Conservation (phyloP, 1,140 invertebrate species). For the Mya arenaria region DNA sequence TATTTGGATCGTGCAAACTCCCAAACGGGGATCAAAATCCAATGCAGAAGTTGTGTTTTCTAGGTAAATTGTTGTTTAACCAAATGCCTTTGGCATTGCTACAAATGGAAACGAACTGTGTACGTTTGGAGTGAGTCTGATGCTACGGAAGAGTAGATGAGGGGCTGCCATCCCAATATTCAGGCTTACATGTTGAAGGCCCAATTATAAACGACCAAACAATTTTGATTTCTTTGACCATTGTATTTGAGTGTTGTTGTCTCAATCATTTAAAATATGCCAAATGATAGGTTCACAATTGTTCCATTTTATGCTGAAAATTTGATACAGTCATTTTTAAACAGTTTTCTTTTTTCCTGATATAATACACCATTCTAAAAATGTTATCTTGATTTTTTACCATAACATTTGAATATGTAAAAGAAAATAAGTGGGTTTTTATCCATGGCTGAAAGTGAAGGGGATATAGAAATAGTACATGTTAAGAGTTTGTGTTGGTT, state of each 20-base stretch:
- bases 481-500: too few relatives aligned
- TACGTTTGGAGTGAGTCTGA: background rate
- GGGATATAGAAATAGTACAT: too few relatives aligned
- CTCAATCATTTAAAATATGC: too few relatives aligned
- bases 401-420: too few relatives aligned
- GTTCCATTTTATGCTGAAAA: too few relatives aligned
- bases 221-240: background rate
- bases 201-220: background rate
- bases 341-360: too few relatives aligned
- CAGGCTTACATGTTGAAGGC: background rate
- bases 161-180: background rate
- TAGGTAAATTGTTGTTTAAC: background rate
- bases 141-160: background rate
- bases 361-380: too few relatives aligned
- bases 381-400: too few relatives aligned
- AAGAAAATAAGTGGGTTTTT: too few relatives aligned
- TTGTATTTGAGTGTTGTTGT: background rate
- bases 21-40: background rate
- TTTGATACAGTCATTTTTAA: too few relatives aligned
- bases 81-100: background rate
- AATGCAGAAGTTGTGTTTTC: constrained; percentile 12
- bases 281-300: too few relatives aligned
- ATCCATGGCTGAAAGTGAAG: too few relatives aligned
- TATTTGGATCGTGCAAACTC: constrained; percentile 17
- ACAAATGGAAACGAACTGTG: background rate